Evolutionary conservation across 2,797 vertebrate species (phyloP).

Genomic region (Neoniphon sammara): DNA sequence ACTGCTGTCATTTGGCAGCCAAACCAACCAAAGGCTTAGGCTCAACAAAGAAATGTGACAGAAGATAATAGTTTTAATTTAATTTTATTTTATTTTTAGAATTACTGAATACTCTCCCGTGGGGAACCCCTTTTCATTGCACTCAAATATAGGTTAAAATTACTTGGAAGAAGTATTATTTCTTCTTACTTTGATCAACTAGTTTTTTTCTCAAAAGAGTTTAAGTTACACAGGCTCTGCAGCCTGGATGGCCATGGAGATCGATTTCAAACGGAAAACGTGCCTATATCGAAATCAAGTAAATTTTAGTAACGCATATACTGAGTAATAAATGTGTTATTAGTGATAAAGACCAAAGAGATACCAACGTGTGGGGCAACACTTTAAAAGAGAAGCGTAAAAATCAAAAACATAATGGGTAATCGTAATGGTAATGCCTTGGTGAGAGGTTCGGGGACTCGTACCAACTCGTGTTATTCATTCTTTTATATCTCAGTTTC

Average conservation of each 20-base stretch:
- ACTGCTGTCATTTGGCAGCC: slow-evolving; percentile 46
- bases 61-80: too few species aligned
- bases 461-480: slow-evolving; percentile 72
- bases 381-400: slow-evolving; percentile 55
- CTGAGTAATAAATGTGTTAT: not conserved
- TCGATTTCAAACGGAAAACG: too few species aligned
- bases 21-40: slow-evolving; percentile 22
- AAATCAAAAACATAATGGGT: slow-evolving; percentile 71
- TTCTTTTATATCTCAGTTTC: slow-evolving; percentile 80
- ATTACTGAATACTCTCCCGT: not conserved
- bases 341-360: not conserved
- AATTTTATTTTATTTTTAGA: not conserved
- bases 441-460: slow-evolving; percentile 43
- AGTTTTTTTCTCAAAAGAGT: too few species aligned
- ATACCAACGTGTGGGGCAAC: slow-evolving; percentile 70
- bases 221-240: too few species aligned
- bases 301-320: not conserved
- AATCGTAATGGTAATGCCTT: slow-evolving; percentile 56
- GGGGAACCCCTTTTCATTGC: too few species aligned
- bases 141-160: too few species aligned
- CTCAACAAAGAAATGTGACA: not conserved
- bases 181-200: too few species aligned
- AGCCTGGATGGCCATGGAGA: too few species aligned
- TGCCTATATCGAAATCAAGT: too few species aligned
- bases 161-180: too few species aligned